These are phyloP conservation scores for Aethina tumida DNA, from an alignment of 1,140 invertebrate genomes.

Conservation along the genomic window DNA sequence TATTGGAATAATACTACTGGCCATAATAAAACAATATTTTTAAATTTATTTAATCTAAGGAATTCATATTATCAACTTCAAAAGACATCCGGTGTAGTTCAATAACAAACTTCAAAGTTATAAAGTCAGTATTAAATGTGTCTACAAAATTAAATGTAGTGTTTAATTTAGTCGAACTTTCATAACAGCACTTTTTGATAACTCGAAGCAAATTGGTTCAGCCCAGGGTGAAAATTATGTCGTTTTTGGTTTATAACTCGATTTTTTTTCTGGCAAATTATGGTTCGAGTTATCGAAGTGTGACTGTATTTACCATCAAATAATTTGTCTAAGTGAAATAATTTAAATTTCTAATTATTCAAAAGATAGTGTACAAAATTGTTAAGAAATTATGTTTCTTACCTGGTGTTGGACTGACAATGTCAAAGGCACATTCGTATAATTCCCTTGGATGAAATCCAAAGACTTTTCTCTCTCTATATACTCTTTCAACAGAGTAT, in stretches of 20 bases:
- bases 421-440: conserved; percentile 89
- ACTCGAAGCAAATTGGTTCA: too few species aligned
- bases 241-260: neutral
- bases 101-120: too few species aligned
- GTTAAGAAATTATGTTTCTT: conserved; percentile 12
- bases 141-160: too few species aligned
- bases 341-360: neutral
- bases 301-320: neutral
- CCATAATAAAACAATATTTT: too few species aligned
- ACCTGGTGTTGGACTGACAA: conserved; percentile 64
- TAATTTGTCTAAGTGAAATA: neutral
- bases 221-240: conserved; percentile 15
- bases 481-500: conserved; percentile 80
- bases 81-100: too few species aligned
- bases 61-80: too few species aligned
- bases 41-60: too few species aligned
- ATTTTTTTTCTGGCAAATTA: conserved; percentile 1
- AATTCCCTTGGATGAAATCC: conserved; percentile 83
- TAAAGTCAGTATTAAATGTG: too few species aligned
- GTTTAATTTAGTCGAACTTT: too few species aligned
- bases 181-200: too few species aligned
- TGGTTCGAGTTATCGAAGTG: neutral
- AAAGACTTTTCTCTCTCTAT: conserved; percentile 68
- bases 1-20: too few species aligned
- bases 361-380: neutral